Base-by-base conservation (phyloP, 2,888 invertebrate genomes). In the Drepana falcataria region DNA sequence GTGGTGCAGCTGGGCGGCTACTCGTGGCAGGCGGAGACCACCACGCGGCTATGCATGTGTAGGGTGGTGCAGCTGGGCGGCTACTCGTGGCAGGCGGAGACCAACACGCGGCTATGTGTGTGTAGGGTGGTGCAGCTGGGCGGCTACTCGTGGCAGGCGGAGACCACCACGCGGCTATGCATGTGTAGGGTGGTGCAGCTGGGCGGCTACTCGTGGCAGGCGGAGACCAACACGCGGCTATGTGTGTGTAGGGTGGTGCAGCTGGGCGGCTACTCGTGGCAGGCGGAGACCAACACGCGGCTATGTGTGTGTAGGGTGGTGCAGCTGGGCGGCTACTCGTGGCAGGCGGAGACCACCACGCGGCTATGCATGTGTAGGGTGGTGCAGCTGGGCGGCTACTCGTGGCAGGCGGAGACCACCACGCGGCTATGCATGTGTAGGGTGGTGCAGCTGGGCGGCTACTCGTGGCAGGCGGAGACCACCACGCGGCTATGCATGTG, bases 131-230 rank as follows among this genome's bases (percentile, higher is more conserved):
- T 96, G 2, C 92, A 95, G 60, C 93, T 95, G 65, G 94, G 95
- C 54, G 94, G 94, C 75, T 97, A 96, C 83, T 94, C 96, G 35
- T 98, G 97, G 97, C 97, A 98, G 87, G 94, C 93, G 60, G 97
- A 97, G 80, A 95, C 94, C 61, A 95, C 95, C 73, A 93, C 97
- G 48, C 96, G 98, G 61, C 92, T 99, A 63, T 98, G n/a, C n/a
- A n/a, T 99, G 0, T 98, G 99, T 58, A 97, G 98, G 76, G 97
- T 97, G 2, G 95, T 97, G 61, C 98, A 97, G 77, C 98, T 99
- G 37, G 99, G 35, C 95, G n/a, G 98, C 81, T 99, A 99, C 89
- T 98, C 37, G 4, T 4, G 4, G 2, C 37, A 37, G 3, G 3
- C 3, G 37, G 48, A 53, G 4, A 9, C 35, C 33, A 7, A 4